Percentiles rank a stretch among this genome's conserved stretches.
Evolutionary conservation across 30 jellyfish, hydroid and myxozoan species (phyloP).

Genomic region (Nemopilema nomurai): DNA sequence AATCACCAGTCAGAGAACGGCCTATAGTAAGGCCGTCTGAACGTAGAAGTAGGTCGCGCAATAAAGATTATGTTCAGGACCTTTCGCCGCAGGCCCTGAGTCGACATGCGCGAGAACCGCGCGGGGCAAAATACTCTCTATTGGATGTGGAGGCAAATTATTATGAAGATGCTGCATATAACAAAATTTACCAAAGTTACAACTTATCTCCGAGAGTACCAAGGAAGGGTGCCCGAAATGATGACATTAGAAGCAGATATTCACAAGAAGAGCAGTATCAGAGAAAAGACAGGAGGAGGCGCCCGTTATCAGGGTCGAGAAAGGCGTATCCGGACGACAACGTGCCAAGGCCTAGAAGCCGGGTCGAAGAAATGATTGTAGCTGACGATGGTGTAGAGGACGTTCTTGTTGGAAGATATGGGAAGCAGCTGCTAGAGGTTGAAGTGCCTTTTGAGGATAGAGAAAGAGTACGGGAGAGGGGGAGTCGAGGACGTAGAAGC

Average conservation of each 20-base stretch:
- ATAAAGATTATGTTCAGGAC: neutral
- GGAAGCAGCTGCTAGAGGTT: neutral
- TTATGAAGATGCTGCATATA: neutral
- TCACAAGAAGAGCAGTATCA: neutral
- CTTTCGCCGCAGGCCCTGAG: neutral
- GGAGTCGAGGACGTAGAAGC: neutral
- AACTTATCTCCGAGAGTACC: neutral
- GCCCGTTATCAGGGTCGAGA: neutral
- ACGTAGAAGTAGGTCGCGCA: neutral
- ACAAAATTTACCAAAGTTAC: neutral
- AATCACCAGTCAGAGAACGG: slow-evolving; percentile 26
- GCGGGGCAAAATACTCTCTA: neutral
- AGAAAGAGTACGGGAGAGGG: neutral
- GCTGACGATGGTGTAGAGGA: neutral
- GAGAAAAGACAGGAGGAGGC: neutral
- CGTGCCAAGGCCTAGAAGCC: neutral
- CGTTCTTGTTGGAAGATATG: neutral
- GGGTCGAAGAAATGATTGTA: neutral
- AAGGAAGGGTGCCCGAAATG: neutral
- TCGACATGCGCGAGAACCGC: neutral
- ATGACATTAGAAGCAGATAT: neutral
- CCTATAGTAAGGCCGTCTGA: slow-evolving; percentile 30
- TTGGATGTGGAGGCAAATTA: neutral
- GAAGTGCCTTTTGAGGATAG: neutral
- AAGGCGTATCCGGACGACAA: neutral